Base-by-base conservation (phyloP, 2,797 vertebrate species). In the Psittacula echo region DNA sequence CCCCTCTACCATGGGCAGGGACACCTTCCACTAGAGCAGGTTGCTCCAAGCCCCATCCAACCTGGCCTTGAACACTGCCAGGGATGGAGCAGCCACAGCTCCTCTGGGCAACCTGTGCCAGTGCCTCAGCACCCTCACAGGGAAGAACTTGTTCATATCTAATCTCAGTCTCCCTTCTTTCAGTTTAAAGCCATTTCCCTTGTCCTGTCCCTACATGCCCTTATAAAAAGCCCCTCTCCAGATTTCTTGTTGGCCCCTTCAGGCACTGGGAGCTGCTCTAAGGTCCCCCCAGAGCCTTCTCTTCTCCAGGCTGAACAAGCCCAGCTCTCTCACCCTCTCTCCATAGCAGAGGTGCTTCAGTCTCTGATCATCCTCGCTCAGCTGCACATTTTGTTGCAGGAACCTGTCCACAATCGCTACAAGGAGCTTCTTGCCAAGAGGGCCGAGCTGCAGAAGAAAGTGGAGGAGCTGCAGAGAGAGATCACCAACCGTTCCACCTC, bases 381-480 rank as follows among this genome's bases (percentile, higher is more conserved):
- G 41, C 53, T 71, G 0, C 70, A 5, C 7, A 0, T 86, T 87
- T 87, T 68, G 75, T 87, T 89, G 10, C 88, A 99, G 99, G 99
- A 99, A 81, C 99, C 99, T 2, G 97, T 99, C 95, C 99, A 99
- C 91, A 98, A 98, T 95, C 99, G 99, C 86, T 98, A 99, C 88
- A 99, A 99, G 97, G 99, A 99, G 97, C 98, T 99, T 61, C 97
- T 99, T 48, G 99, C 98, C 32, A 99, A 99, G 96, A 98, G 99
- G 5, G 98, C 98, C 0, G 99, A 99, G 96, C 98, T 99, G 87
- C 99, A 99, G 98, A 99, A 98, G 97, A 98, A 99, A 87, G 98
- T 99, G 82, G 99, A 99, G 81, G 99, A 99, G 42, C 98, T 99
- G 29, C 99, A 99, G 96, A 98, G 98, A 48, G 99, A 99, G 89